phyloP scores from a whole-genome alignment of 1,140 invertebrate genomes.

The Harpegnathos saltator region DNA sequence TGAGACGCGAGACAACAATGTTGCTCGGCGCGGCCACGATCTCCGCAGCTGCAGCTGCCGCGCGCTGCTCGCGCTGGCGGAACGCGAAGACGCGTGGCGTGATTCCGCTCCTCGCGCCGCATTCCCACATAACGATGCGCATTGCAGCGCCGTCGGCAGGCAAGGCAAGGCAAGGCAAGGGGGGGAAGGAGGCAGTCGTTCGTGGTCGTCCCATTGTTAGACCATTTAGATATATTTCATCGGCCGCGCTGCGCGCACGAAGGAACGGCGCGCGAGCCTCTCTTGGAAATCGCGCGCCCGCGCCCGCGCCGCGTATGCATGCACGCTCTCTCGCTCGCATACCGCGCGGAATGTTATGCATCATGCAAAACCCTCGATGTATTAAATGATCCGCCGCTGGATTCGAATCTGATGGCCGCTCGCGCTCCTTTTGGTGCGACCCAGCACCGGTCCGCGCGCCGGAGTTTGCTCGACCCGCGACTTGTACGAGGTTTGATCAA shows the following conservation, averaged over 20 bases:
- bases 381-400: conserved; percentile 64
- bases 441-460: no score
- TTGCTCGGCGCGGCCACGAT: conserved; percentile 5
- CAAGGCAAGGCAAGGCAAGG: no score
- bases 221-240: conserved; percentile 68
- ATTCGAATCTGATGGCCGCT: conserved; percentile 45
- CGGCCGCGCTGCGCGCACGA: conserved; percentile 47
- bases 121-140: conserved; percentile 38
- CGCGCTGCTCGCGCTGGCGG: no score
- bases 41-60: conserved; percentile 24
- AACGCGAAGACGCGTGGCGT: conserved; percentile 42
- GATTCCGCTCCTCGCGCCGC: neutral
- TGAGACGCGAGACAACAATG: conserved; percentile 36
- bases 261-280: conserved; percentile 25
- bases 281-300: conserved; percentile 58
- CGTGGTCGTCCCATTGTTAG: conserved; percentile 52
- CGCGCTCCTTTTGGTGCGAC: neutral
- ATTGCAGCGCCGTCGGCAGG: conserved; percentile 2
- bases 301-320: conserved; percentile 5
- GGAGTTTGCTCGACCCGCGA: no score
- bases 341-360: conserved; percentile 29
- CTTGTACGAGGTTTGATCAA: no score
- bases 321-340: neutral
- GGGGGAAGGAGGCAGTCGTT: conserved; percentile 32
- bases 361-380: conserved; percentile 39